Base-by-base conservation (phyloP, 2,797 vertebrate species). In the Darevskia nairensis region DNA sequence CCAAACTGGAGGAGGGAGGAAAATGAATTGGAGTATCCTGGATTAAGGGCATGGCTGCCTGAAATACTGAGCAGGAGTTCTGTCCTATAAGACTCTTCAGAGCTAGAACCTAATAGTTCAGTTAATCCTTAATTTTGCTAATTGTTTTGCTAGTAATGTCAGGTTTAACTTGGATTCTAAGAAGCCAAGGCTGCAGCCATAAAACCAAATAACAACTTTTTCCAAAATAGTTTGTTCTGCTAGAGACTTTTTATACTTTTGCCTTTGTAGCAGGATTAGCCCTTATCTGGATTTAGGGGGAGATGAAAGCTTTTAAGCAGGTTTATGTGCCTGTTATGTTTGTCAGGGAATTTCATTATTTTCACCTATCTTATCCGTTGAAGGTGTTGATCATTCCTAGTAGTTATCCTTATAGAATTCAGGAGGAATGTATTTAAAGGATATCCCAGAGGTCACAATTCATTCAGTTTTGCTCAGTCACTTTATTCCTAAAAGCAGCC, bases 391-490 rank as follows among this genome's bases (percentile, higher is more conserved):
- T 88, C 21, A 88, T 10, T 1, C 11, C n/a, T 39, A 71, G 29
- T 83, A 72, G n/a, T 86, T 86, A n/a, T 92, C 2, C 25, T 35
- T 85, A 10, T 35, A 46, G 4, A 55, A 44, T 89, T 88, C 87
- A 89, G 88, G 46, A 94, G 66, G 82, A 86, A 72, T 88, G 80
- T 74, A 66, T 59, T 88, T 86, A 88, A 87, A 92, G 59, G 7
- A 81, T 91, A 75, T 0, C 1, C 21, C 0, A 80, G 29, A 86
- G 29, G 27, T 39, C 55, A 80, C 3, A 91, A 2, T 85, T 39
- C 82, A 79, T 0, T 0, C 66, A 69, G 2, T 90, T 74, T 91
- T 87, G 69, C 44, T 91, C 39, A 92, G 6, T 79, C 81, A 72
- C 21, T 82, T 88, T 90, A 44, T 92, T 94, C 91, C 72, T 76